Evolutionary conservation across 2,797 vertebrate genomes (phyloP).

Genomic region (Siniperca undulata): DNA sequence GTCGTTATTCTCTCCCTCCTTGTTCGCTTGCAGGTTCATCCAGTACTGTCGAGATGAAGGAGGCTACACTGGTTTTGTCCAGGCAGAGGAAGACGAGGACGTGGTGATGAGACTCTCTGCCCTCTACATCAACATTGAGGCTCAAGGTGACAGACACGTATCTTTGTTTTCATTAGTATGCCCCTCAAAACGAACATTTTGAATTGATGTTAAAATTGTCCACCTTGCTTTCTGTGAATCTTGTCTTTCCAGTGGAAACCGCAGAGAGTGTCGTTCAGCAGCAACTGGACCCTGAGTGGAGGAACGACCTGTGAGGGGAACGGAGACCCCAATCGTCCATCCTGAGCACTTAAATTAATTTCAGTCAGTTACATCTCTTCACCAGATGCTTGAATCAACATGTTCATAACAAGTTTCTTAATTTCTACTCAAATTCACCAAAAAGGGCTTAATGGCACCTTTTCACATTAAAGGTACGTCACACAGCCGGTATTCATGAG

Average conservation of each 20-base stretch:
- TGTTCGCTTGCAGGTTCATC: conserved; percentile 76
- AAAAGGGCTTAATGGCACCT: background rate
- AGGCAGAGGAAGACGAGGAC: conserved; percentile 34
- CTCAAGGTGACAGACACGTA: conserved; percentile 39
- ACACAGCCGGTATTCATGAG: background rate
- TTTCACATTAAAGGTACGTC: background rate
- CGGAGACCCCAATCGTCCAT: background rate
- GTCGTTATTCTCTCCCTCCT: background rate
- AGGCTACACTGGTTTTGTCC: conserved; percentile 66
- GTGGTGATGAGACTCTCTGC: conserved; percentile 1
- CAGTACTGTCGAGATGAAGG: conserved; percentile 75
- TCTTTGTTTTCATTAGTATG: background rate
- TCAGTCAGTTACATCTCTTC: background rate
- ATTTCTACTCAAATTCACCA: background rate
- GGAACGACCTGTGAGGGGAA: conserved; percentile 67
- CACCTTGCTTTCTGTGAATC: background rate
- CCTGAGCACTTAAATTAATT: background rate
- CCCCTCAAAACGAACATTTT: background rate
- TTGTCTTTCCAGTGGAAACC: conserved; percentile 49
- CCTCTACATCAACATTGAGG: conserved; percentile 19
- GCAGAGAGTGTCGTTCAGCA: conserved; percentile 72
- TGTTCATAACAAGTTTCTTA: background rate
- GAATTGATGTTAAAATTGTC: background rate
- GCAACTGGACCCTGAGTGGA: conserved; percentile 72
- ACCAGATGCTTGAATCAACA: background rate